These are phyloP conservation scores for Drosophila hamatofila DNA, from an alignment of 2,888 invertebrate genomes.

Conservation along the genomic window DNA sequence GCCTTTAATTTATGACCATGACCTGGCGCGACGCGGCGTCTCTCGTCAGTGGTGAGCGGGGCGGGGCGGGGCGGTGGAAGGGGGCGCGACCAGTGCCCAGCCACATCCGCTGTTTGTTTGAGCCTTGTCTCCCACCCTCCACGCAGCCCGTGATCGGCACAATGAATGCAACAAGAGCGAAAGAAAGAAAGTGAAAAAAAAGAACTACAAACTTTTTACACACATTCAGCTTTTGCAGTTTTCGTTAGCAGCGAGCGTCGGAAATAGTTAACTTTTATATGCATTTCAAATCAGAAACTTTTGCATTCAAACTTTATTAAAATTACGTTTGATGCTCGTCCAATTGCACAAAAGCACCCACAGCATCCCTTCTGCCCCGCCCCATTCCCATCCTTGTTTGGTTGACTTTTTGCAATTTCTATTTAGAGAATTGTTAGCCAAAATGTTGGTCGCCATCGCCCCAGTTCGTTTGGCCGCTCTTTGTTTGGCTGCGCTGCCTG, in stretches of 20 bases:
- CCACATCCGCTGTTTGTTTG: conserved; percentile 72
- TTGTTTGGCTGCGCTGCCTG: conserved; percentile 33
- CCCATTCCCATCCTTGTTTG: neutral
- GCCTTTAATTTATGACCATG: conserved; percentile 77
- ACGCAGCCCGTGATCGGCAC: conserved; percentile 45
- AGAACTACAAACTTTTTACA: conserved; percentile 52
- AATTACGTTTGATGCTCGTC: conserved; percentile 73
- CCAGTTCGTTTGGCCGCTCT: conserved; percentile 22
- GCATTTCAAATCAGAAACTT: conserved; percentile 78
- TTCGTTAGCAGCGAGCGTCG: conserved; percentile 39
- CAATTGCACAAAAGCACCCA: conserved; percentile 36
- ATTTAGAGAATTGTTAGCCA: conserved; percentile 47
- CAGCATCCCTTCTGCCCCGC: neutral
- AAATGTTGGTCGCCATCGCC: conserved; percentile 45
- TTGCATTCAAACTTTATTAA: conserved; percentile 80
- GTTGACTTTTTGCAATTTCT: conserved; percentile 39
- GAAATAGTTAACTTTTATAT: conserved; percentile 80
- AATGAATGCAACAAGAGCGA: conserved; percentile 41
- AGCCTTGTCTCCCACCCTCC: conserved; percentile 1
- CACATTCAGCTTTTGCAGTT: conserved; percentile 59
- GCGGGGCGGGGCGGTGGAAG: conserved; percentile 11
- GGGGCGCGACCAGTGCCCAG: conserved; percentile 26
- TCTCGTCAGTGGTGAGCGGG: conserved; percentile 39
- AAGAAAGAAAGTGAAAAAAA: conserved; percentile 13
- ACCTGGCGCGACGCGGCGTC: conserved; percentile 54